A percentile compares a stretch with the other conserved stretches of the same genome.
These are phyloP conservation scores for Acanthiza pusilla DNA, from an alignment of 2,797 vertebrate species.

Conservation along the genomic window DNA sequence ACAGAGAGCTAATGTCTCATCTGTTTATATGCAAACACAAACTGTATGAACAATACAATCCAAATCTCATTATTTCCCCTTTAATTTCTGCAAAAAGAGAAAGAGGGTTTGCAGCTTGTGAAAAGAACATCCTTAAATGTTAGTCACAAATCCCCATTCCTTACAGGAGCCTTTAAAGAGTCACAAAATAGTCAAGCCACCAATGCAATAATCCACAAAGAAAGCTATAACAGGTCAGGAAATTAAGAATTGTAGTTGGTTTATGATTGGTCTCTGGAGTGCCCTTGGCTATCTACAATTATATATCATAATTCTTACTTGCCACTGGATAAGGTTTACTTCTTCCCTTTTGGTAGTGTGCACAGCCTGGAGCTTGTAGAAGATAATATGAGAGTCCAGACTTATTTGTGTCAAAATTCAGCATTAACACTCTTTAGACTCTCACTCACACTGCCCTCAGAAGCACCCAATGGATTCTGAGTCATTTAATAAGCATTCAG, in stretches of 20 bases:
- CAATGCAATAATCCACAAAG: not conserved
- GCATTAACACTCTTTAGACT: not conserved
- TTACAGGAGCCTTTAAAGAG: not conserved
- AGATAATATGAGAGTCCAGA: not conserved
- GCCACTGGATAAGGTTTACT: not conserved
- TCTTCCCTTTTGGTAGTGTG: not conserved
- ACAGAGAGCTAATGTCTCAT: not conserved
- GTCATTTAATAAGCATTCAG: not conserved
- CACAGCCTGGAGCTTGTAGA: not conserved
- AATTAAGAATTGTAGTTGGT: constrained; percentile 7
- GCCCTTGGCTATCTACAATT: not conserved
- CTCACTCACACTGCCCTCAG: not conserved
- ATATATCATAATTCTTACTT: not conserved
- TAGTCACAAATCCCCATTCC: not conserved
- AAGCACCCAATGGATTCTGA: not conserved
- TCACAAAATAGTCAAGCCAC: not conserved
- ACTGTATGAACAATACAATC: not conserved
- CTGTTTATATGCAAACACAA: not conserved
- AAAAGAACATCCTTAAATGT: not conserved
- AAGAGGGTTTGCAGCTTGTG: not conserved
- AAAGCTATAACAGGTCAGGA: not conserved
- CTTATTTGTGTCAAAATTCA: not conserved
- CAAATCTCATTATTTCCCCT: not conserved
- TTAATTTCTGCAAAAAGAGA: not conserved
- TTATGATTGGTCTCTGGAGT: constrained; percentile 8